phyloP scores from a whole-genome alignment of 2,113 vertebrate genomes.

The Tautogolabrus adspersus region DNA sequence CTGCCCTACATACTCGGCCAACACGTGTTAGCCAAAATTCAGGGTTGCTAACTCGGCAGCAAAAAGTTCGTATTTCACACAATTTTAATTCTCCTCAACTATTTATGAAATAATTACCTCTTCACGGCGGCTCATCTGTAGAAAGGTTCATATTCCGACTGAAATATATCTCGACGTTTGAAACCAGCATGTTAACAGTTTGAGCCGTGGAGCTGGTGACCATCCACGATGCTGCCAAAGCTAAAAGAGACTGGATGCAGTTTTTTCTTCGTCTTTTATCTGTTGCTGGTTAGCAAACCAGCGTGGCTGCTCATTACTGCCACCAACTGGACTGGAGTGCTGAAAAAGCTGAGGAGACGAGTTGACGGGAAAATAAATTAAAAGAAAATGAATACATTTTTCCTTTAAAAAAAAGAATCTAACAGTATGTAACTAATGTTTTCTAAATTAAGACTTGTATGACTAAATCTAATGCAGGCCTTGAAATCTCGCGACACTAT shows the following conservation, averaged over 20 bases:
- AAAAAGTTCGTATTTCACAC: background rate
- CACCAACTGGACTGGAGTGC: background rate
- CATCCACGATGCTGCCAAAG: rapidly evolving
- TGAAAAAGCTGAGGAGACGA: background rate
- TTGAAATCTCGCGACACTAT: background rate
- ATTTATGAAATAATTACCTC: background rate
- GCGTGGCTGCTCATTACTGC: background rate
- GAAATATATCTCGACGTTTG: rapidly evolving
- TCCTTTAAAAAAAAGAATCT: too few relatives aligned
- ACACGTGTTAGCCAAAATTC: slow-evolving; percentile 53
- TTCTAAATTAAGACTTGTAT: too few relatives aligned
- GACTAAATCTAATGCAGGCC: too few relatives aligned
- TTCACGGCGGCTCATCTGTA: slow-evolving; percentile 29
- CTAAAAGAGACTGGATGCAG: background rate
- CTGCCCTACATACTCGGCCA: rapidly evolving
- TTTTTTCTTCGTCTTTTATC: background rate
- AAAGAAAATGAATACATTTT: too few relatives aligned
- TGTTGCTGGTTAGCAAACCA: background rate
- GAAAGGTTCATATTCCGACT: rapidly evolving
- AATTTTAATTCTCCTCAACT: rapidly evolving
- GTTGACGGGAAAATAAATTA: too few relatives aligned
- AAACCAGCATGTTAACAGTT: background rate
- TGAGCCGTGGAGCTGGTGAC: rapidly evolving
- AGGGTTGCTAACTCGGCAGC: slow-evolving; percentile 37
- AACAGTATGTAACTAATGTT: too few relatives aligned